Conservation (phyloP, 2,797 vertebrate genomes). For the Lagocephalus sceleratus region DNA sequence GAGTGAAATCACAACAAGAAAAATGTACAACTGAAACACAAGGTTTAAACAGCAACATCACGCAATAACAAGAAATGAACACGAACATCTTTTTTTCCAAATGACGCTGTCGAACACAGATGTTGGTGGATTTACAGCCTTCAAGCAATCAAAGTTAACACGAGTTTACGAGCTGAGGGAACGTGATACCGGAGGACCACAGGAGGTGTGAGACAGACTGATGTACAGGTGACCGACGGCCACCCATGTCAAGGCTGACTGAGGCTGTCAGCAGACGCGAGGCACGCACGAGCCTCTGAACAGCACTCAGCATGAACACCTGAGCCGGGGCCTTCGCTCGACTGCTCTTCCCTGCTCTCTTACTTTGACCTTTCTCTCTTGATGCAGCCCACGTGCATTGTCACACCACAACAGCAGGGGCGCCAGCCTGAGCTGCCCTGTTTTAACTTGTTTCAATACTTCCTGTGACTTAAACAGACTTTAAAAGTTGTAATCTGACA, state of each 20-base stretch:
- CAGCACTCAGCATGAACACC: slow-evolving; percentile 8
- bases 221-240: slow-evolving; percentile 63
- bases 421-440: slow-evolving; percentile 40
- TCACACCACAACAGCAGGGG: slow-evolving; percentile 28
- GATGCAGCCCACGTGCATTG: slow-evolving; percentile 26
- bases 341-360: slow-evolving; percentile 1
- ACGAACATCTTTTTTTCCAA: no score
- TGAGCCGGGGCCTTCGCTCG: slow-evolving; percentile 11
- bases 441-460: slow-evolving; percentile 41
- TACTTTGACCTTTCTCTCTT: slow-evolving; percentile 28
- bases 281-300: slow-evolving; percentile 38
- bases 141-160: slow-evolving; percentile 1
- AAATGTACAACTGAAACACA: no score
- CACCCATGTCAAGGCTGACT: slow-evolving; percentile 53
- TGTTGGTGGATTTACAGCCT: slow-evolving; percentile 10
- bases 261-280: slow-evolving; percentile 55
- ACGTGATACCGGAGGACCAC: slow-evolving; percentile 51
- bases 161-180: no score
- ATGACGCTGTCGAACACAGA: no score
- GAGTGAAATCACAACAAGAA: not conserved
- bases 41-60: no score
- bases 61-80: no score
- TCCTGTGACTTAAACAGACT: slow-evolving; percentile 40
- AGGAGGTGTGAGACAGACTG: slow-evolving; percentile 59
- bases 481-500: slow-evolving; percentile 49